Base-by-base conservation (phyloP, 2,888 invertebrate genomes). In the Hypolimnas misippus region DNA sequence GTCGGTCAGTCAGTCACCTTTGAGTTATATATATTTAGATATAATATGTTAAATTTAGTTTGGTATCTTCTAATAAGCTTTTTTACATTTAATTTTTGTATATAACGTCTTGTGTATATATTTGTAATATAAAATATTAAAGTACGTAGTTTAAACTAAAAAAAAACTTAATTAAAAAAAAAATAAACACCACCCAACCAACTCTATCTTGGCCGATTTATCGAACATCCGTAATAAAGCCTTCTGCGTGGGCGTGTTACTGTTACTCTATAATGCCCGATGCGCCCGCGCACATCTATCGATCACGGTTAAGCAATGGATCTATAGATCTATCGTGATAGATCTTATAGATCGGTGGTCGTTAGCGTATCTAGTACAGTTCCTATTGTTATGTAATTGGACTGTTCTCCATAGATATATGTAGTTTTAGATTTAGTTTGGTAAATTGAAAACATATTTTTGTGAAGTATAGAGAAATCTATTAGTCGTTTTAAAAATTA, bases 181-280 rank as follows among this genome's bases (percentile, higher is more conserved):
- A 33, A 7, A 8, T 33, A 5, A 33, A 33, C 33, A n/a, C n/a
- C n/a, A n/a, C n/a, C n/a, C n/a, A n/a, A n/a, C n/a, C n/a, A n/a
- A 40, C 54, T 54, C 25, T 49, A 46, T 46, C 38, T 40, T 40
- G 40, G 21, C 38, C 35, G 49, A 16, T 19, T 51, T 55, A 31
- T 38, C 56, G 1, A 46, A 46, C 46, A n/a, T n/a, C n/a, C n/a
- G 55, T 51, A 62, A 62, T 62, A 62, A 62, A 62, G 40, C 19
- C 44, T 42, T 16, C 42, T 16, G 50, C 54, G 67, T 68, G 54
- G 67, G 67, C 65, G 68, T 65, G 62, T 57, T 62, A 65, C 65
- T 49, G 64, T 49, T 49, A 49, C 49, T n/a, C 62, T 63, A 65
- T 59, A 59, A 62, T 61, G 51, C 55, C 57, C 60, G 52, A 62